Evolutionary conservation across 2,797 vertebrate species (phyloP), one percentile per base, ranked within the genome.

Genomic region (Anguilla marmorata): DNA sequence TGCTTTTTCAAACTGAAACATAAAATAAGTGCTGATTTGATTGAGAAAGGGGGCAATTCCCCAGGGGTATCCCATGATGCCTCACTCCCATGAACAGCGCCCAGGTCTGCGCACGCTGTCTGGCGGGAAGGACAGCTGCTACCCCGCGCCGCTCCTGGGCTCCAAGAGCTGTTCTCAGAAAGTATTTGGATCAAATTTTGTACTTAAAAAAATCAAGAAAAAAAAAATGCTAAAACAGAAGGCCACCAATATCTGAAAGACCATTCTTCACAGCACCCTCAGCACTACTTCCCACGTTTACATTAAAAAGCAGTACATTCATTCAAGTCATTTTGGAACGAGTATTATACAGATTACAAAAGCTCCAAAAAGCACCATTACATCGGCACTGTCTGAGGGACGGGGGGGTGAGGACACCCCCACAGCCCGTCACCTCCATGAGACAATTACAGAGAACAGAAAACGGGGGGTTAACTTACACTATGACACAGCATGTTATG

Each of bases 321-420:
- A 97, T 96, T 96, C 95, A 96, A 96, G 96, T 96, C 96, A 96
- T 96, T 96, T 96, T 95, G 95, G 95, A 96, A 96, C 95, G 95
- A 90, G 91, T 93, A 90, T 90, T 90, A 88, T 85, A 90, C 87
- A 95, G 95, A 95, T 95, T 96, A 96, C 94, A 96, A 95, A 96
- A 95, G 93, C 95, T 96, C 93, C 93, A 95, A 96, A 96, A 96
- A 96, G 95, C 95, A 96, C 96, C 96, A 96, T 95, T 94, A 94
- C 96, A 96, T 96, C 95, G 95, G 95, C 95, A 33, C 95, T 94
- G 84, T 14, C 94, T 89, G 92, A 80, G 95, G 93, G 93, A 95
- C 95, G 87, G 56, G 27, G 84, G n/a, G 9, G 5, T 58, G 33
- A 27, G 12, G 8, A 27, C 0, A 58, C 14, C 1, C 52, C 52